Conservation (phyloP, 2,888 invertebrate species). For the Clunio marinus region DNA sequence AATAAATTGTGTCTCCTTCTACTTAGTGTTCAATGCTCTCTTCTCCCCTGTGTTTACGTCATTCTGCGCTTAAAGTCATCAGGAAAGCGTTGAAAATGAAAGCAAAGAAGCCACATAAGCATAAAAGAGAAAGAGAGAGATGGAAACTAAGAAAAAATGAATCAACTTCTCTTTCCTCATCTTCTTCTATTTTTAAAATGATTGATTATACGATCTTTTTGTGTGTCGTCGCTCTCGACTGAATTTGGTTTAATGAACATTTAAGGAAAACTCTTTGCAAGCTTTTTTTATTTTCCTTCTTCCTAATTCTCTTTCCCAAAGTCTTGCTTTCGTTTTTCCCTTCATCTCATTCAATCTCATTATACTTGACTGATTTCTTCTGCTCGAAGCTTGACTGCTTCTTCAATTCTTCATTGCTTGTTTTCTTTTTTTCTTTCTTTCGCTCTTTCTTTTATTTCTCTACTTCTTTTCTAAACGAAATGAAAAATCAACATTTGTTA, state of each 20-base stretch:
- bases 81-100: background rate
- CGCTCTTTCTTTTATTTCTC: background rate
- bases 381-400: too few species aligned
- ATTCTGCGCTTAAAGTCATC: background rate
- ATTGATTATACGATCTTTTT: constrained; percentile 35
- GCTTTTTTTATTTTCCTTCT: constrained; percentile 1
- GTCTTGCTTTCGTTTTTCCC: background rate
- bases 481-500: constrained; percentile 40
- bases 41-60: background rate
- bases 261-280: constrained; percentile 9
- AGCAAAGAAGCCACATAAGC: background rate
- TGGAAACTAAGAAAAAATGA: background rate
- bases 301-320: constrained; percentile 7
- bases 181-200: constrained; percentile 18
- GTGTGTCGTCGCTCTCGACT: constrained; percentile 8
- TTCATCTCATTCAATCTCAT: constrained; percentile 23
- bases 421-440: background rate
- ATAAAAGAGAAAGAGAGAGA: background rate
- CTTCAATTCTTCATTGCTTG: background rate
- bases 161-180: constrained; percentile 12
- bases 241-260: constrained; percentile 20
- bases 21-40: too few species aligned
- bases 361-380: constrained; percentile 30
- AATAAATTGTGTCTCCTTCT: too few species aligned
- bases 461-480: constrained; percentile 8